Percentiles rank a stretch among this genome's conserved stretches.
Evolutionary conservation across 23 tunicate species (phyloP).

Genomic region (Trididemnum miniatum): DNA sequence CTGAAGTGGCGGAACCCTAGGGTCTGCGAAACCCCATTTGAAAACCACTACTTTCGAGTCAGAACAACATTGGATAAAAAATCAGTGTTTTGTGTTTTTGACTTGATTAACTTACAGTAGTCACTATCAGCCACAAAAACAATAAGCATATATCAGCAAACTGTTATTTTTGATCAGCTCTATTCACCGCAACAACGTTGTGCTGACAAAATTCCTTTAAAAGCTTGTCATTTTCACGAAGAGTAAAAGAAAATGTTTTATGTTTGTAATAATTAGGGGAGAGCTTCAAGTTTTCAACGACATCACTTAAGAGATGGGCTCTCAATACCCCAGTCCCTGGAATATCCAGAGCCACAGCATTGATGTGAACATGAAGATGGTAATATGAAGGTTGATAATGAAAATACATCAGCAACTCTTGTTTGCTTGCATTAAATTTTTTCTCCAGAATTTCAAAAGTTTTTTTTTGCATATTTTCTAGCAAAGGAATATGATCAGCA

Average conservation of each 20-base stretch:
- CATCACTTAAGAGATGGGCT: slow-evolving; percentile 85
- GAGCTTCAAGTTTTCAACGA: slow-evolving; percentile 82
- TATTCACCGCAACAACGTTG: too few species aligned
- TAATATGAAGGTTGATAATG: slow-evolving; percentile 98
- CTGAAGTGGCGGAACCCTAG: too few species aligned
- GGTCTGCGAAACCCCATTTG: too few species aligned
- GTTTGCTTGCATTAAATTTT: slow-evolving; percentile 41
- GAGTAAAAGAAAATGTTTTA: slow-evolving; percentile 64
- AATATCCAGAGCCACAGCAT: slow-evolving; percentile 56
- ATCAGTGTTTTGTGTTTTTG: too few species aligned
- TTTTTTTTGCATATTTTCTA: slow-evolving; percentile 46
- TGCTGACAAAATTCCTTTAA: slow-evolving; percentile 2
- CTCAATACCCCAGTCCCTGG: slow-evolving; percentile 67
- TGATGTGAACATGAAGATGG: slow-evolving; percentile 92
- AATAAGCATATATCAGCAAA: too few species aligned
- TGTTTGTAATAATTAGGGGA: slow-evolving; percentile 56
- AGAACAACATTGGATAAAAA: too few species aligned
- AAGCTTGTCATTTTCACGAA: slow-evolving; percentile 40
- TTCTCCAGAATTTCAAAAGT: slow-evolving; percentile 36
- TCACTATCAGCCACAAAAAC: too few species aligned
- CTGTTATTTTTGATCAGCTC: too few species aligned
- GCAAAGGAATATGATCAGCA: slow-evolving; percentile 63
- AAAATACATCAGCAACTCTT: slow-evolving; percentile 60
- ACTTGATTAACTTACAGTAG: too few species aligned
- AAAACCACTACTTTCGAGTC: too few species aligned